Evolutionary conservation across 2,113 vertebrate genomes (phyloP).

Genomic region (Callipepla californica): DNA sequence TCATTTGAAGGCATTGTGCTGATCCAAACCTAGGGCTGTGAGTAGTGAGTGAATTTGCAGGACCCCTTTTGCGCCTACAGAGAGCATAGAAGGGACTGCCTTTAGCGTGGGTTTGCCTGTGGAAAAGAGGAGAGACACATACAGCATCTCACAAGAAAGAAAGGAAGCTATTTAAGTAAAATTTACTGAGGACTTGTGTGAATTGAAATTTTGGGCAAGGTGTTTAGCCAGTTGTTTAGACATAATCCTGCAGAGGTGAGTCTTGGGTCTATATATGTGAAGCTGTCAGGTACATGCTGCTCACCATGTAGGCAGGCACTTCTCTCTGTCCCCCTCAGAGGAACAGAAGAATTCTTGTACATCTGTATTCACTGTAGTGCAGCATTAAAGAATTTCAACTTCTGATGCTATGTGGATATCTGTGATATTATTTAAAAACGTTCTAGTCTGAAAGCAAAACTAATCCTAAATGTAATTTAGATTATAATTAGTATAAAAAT

Average conservation of each 20-base stretch:
- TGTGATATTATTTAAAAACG: conserved; percentile 56
- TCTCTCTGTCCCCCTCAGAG: not conserved
- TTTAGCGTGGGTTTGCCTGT: not conserved
- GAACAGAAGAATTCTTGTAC: conserved; percentile 14
- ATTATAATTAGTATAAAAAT: conserved; percentile 62
- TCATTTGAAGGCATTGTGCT: not conserved
- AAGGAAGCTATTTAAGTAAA: not conserved
- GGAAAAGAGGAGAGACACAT: not conserved
- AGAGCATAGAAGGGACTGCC: not conserved
- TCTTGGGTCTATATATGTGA: not conserved
- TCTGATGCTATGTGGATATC: conserved; percentile 17
- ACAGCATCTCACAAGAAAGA: fast-evolving
- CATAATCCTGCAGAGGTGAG: fast-evolving
- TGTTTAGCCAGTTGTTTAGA: not conserved
- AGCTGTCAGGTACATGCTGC: not conserved
- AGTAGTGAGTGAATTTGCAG: not conserved
- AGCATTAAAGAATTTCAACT: not conserved
- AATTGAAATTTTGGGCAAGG: not conserved
- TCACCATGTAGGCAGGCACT: not conserved
- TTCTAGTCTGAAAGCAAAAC: conserved; percentile 62
- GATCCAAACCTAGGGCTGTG: fast-evolving
- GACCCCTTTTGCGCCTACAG: not conserved
- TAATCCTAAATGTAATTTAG: conserved; percentile 67
- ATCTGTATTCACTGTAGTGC: not conserved
- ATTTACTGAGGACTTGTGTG: not conserved